Base-by-base conservation (phyloP, 1,140 invertebrate genomes). In the Drosophila mayri region DNA sequence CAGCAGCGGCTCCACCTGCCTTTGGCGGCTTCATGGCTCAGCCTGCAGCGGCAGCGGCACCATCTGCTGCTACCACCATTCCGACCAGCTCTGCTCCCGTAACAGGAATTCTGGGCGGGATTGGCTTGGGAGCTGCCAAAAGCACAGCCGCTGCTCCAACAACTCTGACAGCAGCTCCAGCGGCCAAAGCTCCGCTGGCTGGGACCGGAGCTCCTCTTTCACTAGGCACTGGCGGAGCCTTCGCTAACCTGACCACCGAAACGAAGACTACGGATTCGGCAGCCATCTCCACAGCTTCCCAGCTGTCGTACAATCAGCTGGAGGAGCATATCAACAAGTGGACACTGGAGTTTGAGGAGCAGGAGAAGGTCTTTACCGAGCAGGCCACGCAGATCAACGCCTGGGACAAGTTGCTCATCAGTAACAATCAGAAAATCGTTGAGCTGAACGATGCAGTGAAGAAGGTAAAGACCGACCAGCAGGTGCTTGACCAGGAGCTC, bases 311-410 rank as follows among this genome's bases (percentile, higher is more conserved):
- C 90, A 95, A 95, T 25, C 97, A 99, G 90, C 92, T 99, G 22
- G 98, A 99, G 93, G 98, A 99, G 84, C 95, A 95, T 3, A 98
- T 99, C 49, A 99, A 99, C 91, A 99, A 99, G 93, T 99, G 98
- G 98, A 98, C 97, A 1, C 91, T 97, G 16, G 98, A 99, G 85
- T 93, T 99, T 14, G 97, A 98, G 84, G 97, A 99, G 77, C 98
- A 99, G 91, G 98, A 99, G 91, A 97, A 97, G 92, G 94, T 96
- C 2, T 99, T 99, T 92, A 95, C 98, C 41, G 97, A 98, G 92
- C 98, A 99, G 93, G 98, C 98, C 2, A 97, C 97, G 11, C 97
- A 99, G 93, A 96, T 99, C 18, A 99, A 99, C 93, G 96, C 96
- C 9, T 99, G 98, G 98, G 98, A 99, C 91, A 95, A 96, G 81